Percentiles rank a stretch among this genome's conserved stretches.
Evolutionary conservation across 2,113 vertebrate species (phyloP).

Genomic region (Notarius lentiginosus): DNA sequence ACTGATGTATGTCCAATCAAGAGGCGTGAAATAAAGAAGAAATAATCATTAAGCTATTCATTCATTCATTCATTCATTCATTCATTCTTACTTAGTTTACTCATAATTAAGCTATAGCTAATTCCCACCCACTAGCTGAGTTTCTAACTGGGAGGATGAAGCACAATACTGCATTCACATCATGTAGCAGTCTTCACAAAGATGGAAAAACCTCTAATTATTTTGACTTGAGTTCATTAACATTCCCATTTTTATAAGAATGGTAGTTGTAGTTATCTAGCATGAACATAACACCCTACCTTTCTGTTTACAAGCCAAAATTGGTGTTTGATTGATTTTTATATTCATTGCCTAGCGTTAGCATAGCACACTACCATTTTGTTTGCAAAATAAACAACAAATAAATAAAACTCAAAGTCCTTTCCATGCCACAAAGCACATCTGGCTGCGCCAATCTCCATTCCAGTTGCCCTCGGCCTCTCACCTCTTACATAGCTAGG

Average conservation of each 20-base stretch:
- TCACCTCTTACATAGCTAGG: no score
- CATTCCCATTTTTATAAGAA: background rate
- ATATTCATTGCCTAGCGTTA: background rate
- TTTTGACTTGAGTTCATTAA: background rate
- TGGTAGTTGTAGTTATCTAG: no score
- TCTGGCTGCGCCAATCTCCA: no score
- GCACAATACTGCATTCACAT: background rate
- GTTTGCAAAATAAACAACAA: background rate
- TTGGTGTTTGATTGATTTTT: background rate
- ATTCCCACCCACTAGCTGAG: background rate
- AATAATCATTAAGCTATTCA: background rate
- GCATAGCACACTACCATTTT: background rate
- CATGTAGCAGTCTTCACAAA: background rate
- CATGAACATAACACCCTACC: no score
- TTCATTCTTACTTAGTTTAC: background rate
- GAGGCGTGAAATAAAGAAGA: background rate
- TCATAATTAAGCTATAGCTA: background rate
- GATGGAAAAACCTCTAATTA: background rate
- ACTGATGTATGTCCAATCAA: constrained; percentile 68
- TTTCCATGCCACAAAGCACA: no score
- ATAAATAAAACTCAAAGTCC: no score
- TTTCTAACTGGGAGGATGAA: background rate
- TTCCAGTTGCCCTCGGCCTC: no score
- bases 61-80: background rate
- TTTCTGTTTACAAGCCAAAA: background rate